phyloP scores from a whole-genome alignment of 35 echinoderm and acorn worm genomes.

The Anneissia japonica region DNA sequence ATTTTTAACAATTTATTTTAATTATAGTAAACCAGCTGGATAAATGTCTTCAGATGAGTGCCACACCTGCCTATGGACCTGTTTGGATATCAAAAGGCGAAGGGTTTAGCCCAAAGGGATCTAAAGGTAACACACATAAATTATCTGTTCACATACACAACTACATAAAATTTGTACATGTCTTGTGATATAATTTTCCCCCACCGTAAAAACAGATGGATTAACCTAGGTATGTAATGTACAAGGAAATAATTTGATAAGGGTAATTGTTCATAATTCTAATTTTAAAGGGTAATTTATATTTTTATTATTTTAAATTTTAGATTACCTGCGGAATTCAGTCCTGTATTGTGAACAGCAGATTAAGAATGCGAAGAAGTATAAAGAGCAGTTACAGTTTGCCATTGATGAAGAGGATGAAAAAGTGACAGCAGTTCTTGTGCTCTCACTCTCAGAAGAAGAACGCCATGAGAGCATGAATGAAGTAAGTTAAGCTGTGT shows the following conservation, averaged over 20 bases:
- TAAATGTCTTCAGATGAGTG: slow-evolving; percentile 72
- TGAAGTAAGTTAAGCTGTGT: slow-evolving; percentile 18
- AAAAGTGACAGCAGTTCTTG: slow-evolving; percentile 39
- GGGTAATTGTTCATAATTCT: too few relatives aligned
- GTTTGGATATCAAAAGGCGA: slow-evolving; percentile 97
- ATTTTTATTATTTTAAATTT: too few relatives aligned
- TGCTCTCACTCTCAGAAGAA: slow-evolving; percentile 53
- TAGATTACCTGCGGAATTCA: slow-evolving; percentile 61
- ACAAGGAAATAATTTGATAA: too few relatives aligned
- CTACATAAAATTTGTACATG: too few relatives aligned
- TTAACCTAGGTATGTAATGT: too few relatives aligned
- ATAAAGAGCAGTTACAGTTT: slow-evolving; percentile 47
- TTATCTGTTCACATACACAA: too few relatives aligned
- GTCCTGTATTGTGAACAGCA: slow-evolving; percentile 69
- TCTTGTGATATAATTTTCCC: too few relatives aligned
- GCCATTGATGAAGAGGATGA: slow-evolving; percentile 44
- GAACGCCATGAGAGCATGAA: slow-evolving; percentile 40
- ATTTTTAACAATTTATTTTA: slow-evolving; percentile 28
- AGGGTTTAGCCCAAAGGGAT: slow-evolving; percentile 72
- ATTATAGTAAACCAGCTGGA: slow-evolving; percentile 68
- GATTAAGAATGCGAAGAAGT: slow-evolving; percentile 32
- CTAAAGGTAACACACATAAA: slow-evolving; percentile 69
- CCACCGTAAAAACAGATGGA: too few relatives aligned
- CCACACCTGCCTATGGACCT: slow-evolving; percentile 81
- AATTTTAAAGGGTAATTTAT: too few relatives aligned